Conservation (phyloP, 2,113 vertebrate genomes). For the Eira barbara region DNA sequence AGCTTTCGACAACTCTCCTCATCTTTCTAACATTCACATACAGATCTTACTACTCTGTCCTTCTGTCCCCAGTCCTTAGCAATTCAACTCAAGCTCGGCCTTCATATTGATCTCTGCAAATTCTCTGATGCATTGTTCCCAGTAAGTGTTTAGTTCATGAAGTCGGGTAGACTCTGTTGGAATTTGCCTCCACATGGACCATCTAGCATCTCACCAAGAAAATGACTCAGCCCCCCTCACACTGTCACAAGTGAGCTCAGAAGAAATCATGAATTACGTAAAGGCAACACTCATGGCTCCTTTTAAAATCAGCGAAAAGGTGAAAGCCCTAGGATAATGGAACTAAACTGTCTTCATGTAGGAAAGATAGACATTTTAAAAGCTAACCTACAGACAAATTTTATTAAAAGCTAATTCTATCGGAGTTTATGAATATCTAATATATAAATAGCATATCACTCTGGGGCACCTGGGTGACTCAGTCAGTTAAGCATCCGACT, state of each 20-base stretch:
- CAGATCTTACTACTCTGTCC: neutral
- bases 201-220: neutral
- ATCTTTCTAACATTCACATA: neutral
- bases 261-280: neutral
- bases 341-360: neutral
- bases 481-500: neutral
- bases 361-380: neutral
- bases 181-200: neutral
- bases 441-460: neutral
- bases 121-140: neutral
- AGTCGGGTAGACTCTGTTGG: neutral
- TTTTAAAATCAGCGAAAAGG: neutral
- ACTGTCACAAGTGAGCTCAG: neutral
- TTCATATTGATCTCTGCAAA: conserved; percentile 11
- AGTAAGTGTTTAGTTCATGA: neutral
- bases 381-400: neutral
- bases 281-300: neutral
- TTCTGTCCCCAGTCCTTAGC: neutral
- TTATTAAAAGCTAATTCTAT: neutral
- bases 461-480: neutral
- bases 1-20: neutral
- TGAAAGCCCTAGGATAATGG: neutral
- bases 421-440: neutral
- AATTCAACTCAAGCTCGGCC: neutral
- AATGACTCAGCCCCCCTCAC: neutral